Percentiles rank a stretch among this genome's conserved stretches.
Conservation (phyloP, 2,113 vertebrate species). For the Mesitornis unicolor region DNA sequence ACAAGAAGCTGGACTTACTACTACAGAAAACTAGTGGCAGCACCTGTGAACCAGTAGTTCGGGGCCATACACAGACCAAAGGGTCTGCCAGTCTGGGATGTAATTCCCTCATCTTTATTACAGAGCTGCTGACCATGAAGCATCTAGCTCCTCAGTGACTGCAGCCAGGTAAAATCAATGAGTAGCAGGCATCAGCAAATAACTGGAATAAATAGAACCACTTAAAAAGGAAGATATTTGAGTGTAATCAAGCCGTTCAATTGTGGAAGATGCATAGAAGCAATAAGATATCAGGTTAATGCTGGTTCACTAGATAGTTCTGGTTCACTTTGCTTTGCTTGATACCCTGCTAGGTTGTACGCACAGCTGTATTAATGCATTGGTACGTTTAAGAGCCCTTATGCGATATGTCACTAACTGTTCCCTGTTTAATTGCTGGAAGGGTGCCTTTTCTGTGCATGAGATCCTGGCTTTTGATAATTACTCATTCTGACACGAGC, state of each 20-base stretch:
- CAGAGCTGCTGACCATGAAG: background rate
- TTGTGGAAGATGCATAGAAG: background rate
- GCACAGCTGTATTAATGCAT: background rate
- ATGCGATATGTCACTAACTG: background rate
- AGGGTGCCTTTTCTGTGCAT: background rate
- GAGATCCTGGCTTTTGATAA: background rate
- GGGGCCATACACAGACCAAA: background rate
- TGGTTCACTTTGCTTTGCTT: background rate
- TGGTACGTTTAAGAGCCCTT: background rate
- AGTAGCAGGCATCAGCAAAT: background rate
- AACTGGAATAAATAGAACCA: background rate
- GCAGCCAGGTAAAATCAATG: background rate
- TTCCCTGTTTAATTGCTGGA: background rate
- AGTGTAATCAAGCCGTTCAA: background rate
- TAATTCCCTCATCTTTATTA: background rate
- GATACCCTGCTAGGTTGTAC: background rate
- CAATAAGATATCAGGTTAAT: background rate
- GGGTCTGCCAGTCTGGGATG: background rate
- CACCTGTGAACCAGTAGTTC: background rate
- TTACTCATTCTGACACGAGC: accelerated
- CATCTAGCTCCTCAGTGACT: background rate
- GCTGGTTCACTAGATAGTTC: background rate
- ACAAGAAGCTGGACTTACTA: background rate
- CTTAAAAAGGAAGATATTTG: background rate
- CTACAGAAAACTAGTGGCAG: background rate